phyloP scores from a whole-genome alignment of 2,888 invertebrate species.

The Caenorhabditis japonica region DNA sequence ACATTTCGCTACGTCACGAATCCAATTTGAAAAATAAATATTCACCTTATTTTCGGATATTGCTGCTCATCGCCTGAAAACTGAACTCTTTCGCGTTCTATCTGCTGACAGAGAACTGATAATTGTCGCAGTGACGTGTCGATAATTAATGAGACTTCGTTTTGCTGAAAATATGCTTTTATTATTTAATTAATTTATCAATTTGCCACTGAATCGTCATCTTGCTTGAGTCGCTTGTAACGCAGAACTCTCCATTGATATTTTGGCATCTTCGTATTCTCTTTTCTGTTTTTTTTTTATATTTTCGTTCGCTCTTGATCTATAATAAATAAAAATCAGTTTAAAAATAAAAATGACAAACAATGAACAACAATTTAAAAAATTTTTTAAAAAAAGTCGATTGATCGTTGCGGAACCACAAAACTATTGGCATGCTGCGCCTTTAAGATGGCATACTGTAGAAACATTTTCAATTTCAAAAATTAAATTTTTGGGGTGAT shows the following conservation, averaged over 20 bases:
- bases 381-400: too few relatives aligned
- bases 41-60: conserved; percentile 3
- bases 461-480: too few relatives aligned
- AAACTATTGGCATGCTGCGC: background rate
- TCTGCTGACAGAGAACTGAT: background rate
- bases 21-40: too few relatives aligned
- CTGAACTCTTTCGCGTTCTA: background rate
- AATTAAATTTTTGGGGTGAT: too few relatives aligned
- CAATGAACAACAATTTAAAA: too few relatives aligned
- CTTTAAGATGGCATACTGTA: background rate
- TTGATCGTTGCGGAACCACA: background rate
- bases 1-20: too few relatives aligned
- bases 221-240: background rate
- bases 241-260: background rate
- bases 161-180: background rate
- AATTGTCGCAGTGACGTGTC: background rate
- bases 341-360: too few relatives aligned
- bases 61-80: background rate
- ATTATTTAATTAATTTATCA: too few relatives aligned
- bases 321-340: too few relatives aligned
- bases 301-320: too few relatives aligned
- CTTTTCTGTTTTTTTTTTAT: background rate
- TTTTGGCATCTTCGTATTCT: background rate
- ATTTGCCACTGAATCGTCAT: background rate
- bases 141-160: background rate